Conservation (phyloP, 1,140 invertebrate species). For the Drosophila nasuta region DNA sequence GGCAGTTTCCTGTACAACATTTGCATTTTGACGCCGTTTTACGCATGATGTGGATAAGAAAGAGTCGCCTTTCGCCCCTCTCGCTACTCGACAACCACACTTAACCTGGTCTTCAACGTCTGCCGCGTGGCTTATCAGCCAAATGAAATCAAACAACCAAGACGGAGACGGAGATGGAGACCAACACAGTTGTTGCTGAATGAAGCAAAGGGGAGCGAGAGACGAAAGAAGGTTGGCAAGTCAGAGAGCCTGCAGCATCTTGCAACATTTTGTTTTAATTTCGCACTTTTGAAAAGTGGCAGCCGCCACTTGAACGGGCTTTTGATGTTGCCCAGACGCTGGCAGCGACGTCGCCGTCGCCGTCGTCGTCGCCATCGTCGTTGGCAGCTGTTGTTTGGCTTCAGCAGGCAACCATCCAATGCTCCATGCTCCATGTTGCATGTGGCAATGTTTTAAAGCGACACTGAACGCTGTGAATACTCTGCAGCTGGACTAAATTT, state of each 20-base stretch:
- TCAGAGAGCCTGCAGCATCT: slow-evolving; percentile 70
- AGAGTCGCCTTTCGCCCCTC: slow-evolving; percentile 8
- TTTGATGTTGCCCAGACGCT: slow-evolving; percentile 70
- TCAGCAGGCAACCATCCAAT: slow-evolving; percentile 28
- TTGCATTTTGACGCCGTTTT: slow-evolving; percentile 81
- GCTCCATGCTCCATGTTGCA: slow-evolving; percentile 11
- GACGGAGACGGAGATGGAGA: slow-evolving; percentile 17
- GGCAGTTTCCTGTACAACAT: slow-evolving; percentile 71
- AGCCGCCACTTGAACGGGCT: slow-evolving; percentile 72
- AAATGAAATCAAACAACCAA: slow-evolving; percentile 68
- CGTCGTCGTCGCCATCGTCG: slow-evolving; percentile 1
- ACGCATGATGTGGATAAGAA: slow-evolving; percentile 68
- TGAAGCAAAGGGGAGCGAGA: background rate
- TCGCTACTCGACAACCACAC: background rate
- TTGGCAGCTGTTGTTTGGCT: slow-evolving; percentile 48
- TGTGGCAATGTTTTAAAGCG: background rate
- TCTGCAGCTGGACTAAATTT: background rate
- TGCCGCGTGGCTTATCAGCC: slow-evolving; percentile 67
- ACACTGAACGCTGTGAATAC: background rate
- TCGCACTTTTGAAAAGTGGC: slow-evolving; percentile 79
- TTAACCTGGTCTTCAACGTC: slow-evolving; percentile 22
- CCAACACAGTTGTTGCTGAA: slow-evolving; percentile 9
- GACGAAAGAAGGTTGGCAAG: slow-evolving; percentile 13
- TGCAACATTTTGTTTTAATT: slow-evolving; percentile 83
- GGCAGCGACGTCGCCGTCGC: slow-evolving; percentile 32